A percentile compares a stretch with the other conserved stretches of the same genome.
Conservation (phyloP, 2,888 invertebrate species). For the Frankliniella intonsa region DNA sequence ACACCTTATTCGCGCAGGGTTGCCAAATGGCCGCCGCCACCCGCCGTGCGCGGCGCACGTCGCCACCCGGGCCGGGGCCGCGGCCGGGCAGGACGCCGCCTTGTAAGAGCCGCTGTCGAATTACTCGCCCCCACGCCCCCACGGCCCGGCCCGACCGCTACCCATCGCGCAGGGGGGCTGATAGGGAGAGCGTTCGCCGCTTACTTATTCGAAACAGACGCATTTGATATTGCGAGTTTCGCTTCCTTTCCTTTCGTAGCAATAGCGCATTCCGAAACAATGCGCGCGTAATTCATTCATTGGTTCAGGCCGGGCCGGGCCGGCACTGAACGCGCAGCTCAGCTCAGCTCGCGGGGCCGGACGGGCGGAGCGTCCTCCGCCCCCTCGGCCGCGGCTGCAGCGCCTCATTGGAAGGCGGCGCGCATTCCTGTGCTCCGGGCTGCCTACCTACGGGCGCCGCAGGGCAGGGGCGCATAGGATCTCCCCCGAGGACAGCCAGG, state of each 20-base stretch:
- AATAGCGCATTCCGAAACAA: neutral
- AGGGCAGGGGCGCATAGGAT: neutral
- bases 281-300: neutral
- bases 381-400: neutral
- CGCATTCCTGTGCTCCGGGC: neutral
- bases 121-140: no score
- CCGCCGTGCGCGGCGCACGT: neutral
- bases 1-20: conserved; percentile 10
- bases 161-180: no score
- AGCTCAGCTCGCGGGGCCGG: no score
- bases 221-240: no score
- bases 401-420: neutral
- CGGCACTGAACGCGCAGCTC: neutral
- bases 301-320: no score
- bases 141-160: no score
- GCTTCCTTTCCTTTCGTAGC: no score
- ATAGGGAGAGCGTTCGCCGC: no score
- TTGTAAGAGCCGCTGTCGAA: no score
- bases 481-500: neutral
- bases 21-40: neutral
- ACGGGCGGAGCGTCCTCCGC: neutral
- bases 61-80: neutral
- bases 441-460: neutral
- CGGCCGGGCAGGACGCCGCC: neutral
- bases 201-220: no score